phyloP scores from a whole-genome alignment of 2,888 invertebrate species.

The Rotaria magnacalcarata region DNA sequence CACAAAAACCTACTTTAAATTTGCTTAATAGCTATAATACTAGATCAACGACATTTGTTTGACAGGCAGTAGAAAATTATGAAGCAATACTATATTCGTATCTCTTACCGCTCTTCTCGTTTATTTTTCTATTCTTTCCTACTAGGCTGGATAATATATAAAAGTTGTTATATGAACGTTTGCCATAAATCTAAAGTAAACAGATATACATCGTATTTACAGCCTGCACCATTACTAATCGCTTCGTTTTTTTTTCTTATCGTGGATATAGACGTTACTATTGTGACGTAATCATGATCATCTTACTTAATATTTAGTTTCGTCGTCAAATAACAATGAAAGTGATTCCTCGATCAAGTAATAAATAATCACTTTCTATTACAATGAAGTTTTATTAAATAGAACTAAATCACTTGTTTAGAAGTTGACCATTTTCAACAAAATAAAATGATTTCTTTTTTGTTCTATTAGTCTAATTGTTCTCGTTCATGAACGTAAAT shows the following conservation, averaged over 20 bases:
- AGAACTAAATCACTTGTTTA: background rate
- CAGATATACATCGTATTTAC: background rate
- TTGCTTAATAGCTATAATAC: background rate
- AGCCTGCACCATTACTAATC: slow-evolving; percentile 6
- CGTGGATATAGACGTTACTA: background rate
- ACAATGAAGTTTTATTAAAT: background rate
- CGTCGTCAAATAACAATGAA: background rate
- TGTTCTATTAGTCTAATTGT: no score
- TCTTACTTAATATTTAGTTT: background rate
- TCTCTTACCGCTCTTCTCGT: background rate
- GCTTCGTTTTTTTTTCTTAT: background rate
- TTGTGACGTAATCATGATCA: background rate
- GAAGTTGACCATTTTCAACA: background rate
- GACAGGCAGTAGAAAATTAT: background rate
- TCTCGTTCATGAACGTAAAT: no score
- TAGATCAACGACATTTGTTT: background rate
- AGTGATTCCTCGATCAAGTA: background rate
- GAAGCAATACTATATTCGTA: background rate
- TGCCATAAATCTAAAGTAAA: slow-evolving; percentile 18
- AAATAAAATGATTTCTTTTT: background rate
- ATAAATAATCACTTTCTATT: background rate
- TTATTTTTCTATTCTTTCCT: background rate
- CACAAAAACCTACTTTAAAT: background rate
- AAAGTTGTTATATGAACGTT: background rate
- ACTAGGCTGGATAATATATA: background rate